These are phyloP conservation scores for Sphaerodactylus townsendi DNA, from an alignment of 2,113 vertebrate species.

Conservation along the genomic window DNA sequence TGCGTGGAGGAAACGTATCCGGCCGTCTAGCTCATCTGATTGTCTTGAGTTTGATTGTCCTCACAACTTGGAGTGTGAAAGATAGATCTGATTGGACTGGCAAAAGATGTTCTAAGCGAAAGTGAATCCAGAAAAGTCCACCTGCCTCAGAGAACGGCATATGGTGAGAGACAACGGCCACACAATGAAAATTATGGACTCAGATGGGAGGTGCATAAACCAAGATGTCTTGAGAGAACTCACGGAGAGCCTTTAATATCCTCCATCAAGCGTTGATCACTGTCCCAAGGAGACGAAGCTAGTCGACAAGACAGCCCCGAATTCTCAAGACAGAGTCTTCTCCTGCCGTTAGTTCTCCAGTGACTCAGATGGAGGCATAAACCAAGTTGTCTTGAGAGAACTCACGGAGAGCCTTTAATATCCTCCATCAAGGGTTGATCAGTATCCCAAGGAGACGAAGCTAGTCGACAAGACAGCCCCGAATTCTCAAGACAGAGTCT, in stretches of 20 bases:
- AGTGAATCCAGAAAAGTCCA: not conserved
- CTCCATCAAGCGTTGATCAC: not conserved
- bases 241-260: not conserved
- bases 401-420: not conserved
- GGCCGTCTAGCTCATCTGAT: not conserved
- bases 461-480: too few species aligned
- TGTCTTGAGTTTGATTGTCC: not conserved
- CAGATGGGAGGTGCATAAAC: not conserved
- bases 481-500: not conserved
- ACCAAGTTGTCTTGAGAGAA: not conserved
- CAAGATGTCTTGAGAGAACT: not conserved
- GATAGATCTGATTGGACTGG: too few species aligned
- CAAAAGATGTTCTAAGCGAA: not conserved
- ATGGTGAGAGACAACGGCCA: not conserved
- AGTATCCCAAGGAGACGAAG: too few species aligned
- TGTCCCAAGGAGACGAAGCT: too few species aligned
- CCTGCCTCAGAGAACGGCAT: not conserved
- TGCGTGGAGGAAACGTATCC: not conserved
- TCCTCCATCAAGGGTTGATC: not conserved
- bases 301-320: not conserved
- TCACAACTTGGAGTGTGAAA: not conserved
- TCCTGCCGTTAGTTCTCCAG: not conserved
- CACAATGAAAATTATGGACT: not conserved
- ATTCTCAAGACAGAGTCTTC: too few species aligned
- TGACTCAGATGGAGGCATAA: not conserved